phyloP scores from a whole-genome alignment of 2,888 invertebrate genomes.

The Troglohyphantes excavatus region DNA sequence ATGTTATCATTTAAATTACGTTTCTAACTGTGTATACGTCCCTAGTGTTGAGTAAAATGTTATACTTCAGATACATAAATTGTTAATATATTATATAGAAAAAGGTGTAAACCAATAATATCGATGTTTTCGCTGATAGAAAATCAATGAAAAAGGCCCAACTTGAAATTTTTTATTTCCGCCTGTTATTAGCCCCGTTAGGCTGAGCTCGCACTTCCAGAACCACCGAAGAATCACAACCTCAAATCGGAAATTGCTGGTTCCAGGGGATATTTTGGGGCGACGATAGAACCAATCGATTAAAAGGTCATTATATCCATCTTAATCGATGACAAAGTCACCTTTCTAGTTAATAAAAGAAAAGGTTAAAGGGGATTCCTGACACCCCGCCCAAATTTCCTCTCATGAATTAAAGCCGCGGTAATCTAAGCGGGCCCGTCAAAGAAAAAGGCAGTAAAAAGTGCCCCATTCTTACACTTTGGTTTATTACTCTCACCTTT shows the following conservation, averaged over 20 bases:
- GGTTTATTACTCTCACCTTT: constrained; percentile 65
- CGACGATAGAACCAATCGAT: constrained; percentile 42
- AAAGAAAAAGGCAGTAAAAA: constrained; percentile 57
- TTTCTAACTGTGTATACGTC: too few species aligned
- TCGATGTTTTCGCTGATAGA: too few species aligned
- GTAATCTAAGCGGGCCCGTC: constrained; percentile 57
- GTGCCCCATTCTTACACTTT: constrained; percentile 52
- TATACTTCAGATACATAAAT: too few species aligned
- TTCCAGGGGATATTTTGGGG: not conserved
- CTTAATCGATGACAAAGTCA: constrained; percentile 73
- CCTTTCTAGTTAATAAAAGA: constrained; percentile 76
- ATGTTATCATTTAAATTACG: too few species aligned
- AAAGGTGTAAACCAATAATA: too few species aligned
- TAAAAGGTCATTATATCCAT: constrained; percentile 70
- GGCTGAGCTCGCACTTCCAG: not conserved
- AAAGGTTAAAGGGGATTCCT: constrained; percentile 73
- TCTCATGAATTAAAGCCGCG: constrained; percentile 47
- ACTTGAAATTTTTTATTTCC: not conserved
- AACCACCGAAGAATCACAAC: too few species aligned
- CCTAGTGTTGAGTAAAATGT: too few species aligned
- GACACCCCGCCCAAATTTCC: constrained; percentile 70
- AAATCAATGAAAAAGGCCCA: not conserved
- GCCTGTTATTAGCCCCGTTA: not conserved
- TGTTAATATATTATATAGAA: too few species aligned
- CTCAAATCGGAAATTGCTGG: not conserved